Evolutionary conservation across 1,140 invertebrate species (phyloP).

Genomic region (Drosophila insularis): DNA sequence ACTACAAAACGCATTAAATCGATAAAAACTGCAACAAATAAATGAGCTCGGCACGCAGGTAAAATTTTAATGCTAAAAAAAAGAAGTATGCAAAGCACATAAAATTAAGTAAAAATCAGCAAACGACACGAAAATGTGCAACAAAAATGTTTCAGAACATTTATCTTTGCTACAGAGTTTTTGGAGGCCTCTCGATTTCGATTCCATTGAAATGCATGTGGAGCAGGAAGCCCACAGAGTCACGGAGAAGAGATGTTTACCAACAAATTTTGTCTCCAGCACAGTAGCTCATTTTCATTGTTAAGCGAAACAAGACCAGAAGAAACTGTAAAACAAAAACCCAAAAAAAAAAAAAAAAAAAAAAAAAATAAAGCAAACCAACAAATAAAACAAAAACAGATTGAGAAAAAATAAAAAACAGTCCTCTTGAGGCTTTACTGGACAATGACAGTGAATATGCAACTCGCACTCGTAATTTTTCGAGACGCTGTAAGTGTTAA

Average conservation of each 20-base stretch:
- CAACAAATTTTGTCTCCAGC: constrained; percentile 57
- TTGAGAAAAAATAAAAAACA: background rate
- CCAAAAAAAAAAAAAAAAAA: background rate
- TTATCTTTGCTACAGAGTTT: constrained; percentile 46
- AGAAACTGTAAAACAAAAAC: constrained; percentile 4
- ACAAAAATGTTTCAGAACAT: constrained; percentile 49
- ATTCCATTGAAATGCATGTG: constrained; percentile 68
- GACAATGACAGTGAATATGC: constrained; percentile 58
- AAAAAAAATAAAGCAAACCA: background rate
- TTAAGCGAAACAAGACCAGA: constrained; percentile 5
- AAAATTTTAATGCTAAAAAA: constrained; percentile 65
- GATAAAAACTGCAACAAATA: constrained; percentile 70
- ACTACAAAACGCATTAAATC: constrained; percentile 74
- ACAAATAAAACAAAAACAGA: background rate
- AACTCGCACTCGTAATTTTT: constrained; percentile 49
- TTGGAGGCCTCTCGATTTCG: constrained; percentile 38
- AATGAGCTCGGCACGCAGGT: constrained; percentile 73
- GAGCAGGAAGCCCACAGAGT: constrained; percentile 36
- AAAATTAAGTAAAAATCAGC: constrained; percentile 70
- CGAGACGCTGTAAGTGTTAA: constrained; percentile 72
- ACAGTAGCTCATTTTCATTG: constrained; percentile 72
- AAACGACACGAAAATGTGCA: constrained; percentile 24
- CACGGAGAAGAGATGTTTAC: constrained; percentile 34
- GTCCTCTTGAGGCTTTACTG: constrained; percentile 23
- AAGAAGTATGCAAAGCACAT: constrained; percentile 75